Base-by-base conservation (phyloP, 1,140 invertebrate genomes). In the Sycophaga agraensis region DNA sequence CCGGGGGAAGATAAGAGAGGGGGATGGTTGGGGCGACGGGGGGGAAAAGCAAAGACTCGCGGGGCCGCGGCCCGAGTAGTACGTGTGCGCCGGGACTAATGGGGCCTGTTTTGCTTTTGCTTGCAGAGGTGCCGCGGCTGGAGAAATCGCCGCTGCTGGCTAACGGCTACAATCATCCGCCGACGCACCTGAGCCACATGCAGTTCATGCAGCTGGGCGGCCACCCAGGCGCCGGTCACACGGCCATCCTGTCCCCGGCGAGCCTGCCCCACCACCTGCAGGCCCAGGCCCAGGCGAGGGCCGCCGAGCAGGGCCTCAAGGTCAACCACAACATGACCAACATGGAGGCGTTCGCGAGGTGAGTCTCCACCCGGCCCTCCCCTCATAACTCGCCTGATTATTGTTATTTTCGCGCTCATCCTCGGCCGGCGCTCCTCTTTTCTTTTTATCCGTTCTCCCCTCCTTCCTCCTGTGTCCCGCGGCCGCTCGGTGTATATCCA, bases 161-260 rank as follows among this genome's bases (percentile, higher is more conserved):
- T 34, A 97, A 97, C 75, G 94, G 94, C 34, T 97, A 96, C 84
- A 95, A 95, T 82, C 93, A 93, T 66, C 92, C 91, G 55, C 93
- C 93, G 43, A 94, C 93, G 66, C 89, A 93, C 74, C 84, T 92
- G 64, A 91, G 90, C 71, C 92, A 93, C 68, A 93, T 96, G 88
- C 90, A 90, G 73, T 92, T 91, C 78, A 92, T 92, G 91, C 91
- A 90, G 79, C 84, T 88, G 71, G 83, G 77, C 66, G 90, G 88
- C 71, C 90, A 90, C 79, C 88, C 87, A 70, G 77, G 76, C 62
- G 79, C 79, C 40, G 79, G 79, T 69, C 85, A 89, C 81, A 88
- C 88, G 46, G 90, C 92, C 26, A 87, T 94, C 56, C 86, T 93
- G 81, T 92, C 91, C 39, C 91, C 91, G 4, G 92, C 91, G n/a